Evolutionary conservation across 2,113 vertebrate genomes (phyloP).

Genomic region (Rhea americana): DNA sequence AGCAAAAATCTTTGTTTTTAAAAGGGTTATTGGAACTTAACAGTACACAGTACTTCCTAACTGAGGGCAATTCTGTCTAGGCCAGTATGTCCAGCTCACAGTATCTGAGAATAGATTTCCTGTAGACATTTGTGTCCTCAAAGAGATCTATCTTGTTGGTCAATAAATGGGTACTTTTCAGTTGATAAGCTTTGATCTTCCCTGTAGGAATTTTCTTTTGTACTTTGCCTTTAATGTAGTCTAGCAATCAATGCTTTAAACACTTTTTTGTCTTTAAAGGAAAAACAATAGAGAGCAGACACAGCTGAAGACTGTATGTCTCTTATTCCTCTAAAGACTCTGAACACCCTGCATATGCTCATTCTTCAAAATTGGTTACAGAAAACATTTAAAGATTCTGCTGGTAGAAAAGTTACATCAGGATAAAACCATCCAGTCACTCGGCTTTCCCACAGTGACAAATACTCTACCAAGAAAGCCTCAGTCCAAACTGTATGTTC

Average conservation of each 20-base stretch:
- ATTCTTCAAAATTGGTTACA: not conserved
- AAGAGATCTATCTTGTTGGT: not conserved
- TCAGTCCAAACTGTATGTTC: not conserved
- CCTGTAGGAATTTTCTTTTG: constrained; percentile 35
- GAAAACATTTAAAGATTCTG: not conserved
- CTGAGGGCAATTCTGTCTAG: not conserved
- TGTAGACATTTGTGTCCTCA: not conserved
- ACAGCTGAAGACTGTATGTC: not conserved
- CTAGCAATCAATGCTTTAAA: constrained; percentile 33
- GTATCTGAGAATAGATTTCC: constrained; percentile 19
- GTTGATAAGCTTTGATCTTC: constrained; percentile 42
- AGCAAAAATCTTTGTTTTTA: not conserved
- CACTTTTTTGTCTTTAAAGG: not conserved
- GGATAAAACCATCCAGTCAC: not conserved
- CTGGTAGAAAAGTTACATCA: not conserved
- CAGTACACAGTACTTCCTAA: not conserved
- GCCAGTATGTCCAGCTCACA: not conserved
- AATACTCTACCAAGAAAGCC: not conserved
- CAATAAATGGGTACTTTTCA: constrained; percentile 28
- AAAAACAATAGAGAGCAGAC: not conserved
- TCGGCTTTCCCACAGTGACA: not conserved
- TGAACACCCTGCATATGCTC: not conserved
- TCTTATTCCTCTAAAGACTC: not conserved
- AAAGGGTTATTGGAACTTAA: not conserved
- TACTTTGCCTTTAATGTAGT: constrained; percentile 7